Evolutionary conservation across 2,888 invertebrate species (phyloP), one percentile per base, ranked within the genome.

Genomic region (Drosophila neutralis): DNA sequence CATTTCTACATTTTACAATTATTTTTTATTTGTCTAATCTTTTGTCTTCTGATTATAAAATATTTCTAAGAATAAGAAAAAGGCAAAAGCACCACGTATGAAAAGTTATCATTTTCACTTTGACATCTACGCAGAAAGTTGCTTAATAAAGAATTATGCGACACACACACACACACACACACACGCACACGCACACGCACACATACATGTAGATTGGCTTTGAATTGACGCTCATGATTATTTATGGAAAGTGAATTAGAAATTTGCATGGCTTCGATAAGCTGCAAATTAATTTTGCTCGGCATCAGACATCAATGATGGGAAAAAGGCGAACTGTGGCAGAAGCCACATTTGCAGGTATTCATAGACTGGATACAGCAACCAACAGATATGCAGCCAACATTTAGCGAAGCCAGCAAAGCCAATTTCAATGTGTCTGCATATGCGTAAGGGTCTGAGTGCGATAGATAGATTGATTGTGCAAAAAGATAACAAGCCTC

Each of bases 211-310:
- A 67, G 64, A 73, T 65, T 60, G 72, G 59, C 83, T 73, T 75
- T 83, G 80, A 88, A 88, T 88, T 86, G 83, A 86, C 71, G 82
- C 87, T 81, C 79, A 76, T 81, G 84, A 89, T 84, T 89, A 89
- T 89, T 84, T 82, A 87, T 85, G 88, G 73, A 89, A 89, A 89
- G 82, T 87, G 87, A 82, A 85, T 85, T 84, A 84, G 78, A 87
- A 74, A 69, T 77, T 84, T 89, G 61, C 84, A 89, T 78, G 89
- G 85, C 59, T 85, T 85, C 89, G 85, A 85, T 89, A 87, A 85
- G 85, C 89, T 82, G 88, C 85, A 85, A 85, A 85, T 85, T 85
- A 85, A 85, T 85, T 85, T 89, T 67, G 56, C 75, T 38, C 84
- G 62, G 66, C 66, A 65, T 24, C 45, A 58, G 61, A 60, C 62